Conservation (phyloP, 2,113 vertebrate genomes). For the Chionomys nivalis region DNA sequence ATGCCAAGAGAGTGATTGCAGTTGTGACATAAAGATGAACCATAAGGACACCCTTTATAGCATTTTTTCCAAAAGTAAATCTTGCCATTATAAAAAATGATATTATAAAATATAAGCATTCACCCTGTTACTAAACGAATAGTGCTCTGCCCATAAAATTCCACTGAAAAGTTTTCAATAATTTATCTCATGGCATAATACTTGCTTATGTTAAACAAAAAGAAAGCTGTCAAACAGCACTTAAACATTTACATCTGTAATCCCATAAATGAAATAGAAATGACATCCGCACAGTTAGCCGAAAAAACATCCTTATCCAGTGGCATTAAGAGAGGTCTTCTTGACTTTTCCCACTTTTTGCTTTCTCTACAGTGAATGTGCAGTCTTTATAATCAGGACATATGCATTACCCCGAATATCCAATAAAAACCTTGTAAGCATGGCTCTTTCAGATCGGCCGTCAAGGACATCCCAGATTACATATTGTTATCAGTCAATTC, state of each 20-base stretch:
- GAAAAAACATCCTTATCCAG: conserved; percentile 22
- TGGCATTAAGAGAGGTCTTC: neutral
- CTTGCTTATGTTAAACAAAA: neutral
- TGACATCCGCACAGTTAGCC: neutral
- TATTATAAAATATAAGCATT: conserved; percentile 28
- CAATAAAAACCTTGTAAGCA: conserved; percentile 17
- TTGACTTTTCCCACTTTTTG: neutral
- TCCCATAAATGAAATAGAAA: neutral
- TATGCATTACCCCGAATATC: neutral
- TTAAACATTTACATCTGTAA: conserved; percentile 32
- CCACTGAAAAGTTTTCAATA: conserved; percentile 16
- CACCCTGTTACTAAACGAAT: neutral
- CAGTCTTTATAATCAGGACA: conserved; percentile 10
- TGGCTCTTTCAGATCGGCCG: neutral
- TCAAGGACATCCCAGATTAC: neutral
- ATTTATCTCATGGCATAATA: neutral
- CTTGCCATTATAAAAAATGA: conserved; percentile 39
- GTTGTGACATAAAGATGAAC: neutral
- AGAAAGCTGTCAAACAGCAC: neutral
- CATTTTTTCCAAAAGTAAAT: conserved; percentile 1
- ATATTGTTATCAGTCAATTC: conserved; percentile 2
- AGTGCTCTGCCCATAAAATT: neutral
- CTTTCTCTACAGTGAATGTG: neutral
- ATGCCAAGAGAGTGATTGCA: neutral
- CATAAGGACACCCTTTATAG: neutral